These are phyloP conservation scores for Tethya wilhelma DNA, from an alignment of 37 sponge, comb jelly and placozoan species.

Conservation along the genomic window DNA sequence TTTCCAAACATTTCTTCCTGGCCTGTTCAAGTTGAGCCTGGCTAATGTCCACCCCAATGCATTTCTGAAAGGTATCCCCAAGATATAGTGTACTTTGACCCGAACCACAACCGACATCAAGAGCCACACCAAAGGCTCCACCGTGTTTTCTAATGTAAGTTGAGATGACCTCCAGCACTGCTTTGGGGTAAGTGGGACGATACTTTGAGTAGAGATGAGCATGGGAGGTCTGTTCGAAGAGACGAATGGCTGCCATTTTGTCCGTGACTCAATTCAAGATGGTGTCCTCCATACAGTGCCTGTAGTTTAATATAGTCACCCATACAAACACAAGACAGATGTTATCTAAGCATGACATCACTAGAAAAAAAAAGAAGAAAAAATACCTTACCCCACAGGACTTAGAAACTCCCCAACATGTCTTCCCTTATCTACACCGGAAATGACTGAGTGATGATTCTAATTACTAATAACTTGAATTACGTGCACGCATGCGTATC, in stretches of 20 bases:
- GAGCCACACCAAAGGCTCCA: conserved; percentile 21
- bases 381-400: no score
- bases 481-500: no score
- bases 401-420: no score
- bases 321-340: no score
- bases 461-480: no score
- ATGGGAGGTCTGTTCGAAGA: conserved; percentile 51
- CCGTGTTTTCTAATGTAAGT: conserved; percentile 42
- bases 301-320: no score
- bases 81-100: conserved; percentile 74
- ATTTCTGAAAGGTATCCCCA: conserved; percentile 24
- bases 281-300: no score
- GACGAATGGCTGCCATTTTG: conserved; percentile 16
- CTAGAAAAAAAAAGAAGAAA: no score
- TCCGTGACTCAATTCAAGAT: no score
- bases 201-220: conserved; percentile 47
- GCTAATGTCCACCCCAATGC: conserved; percentile 77
- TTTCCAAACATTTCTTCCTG: not conserved
- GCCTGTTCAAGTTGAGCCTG: conserved; percentile 70
- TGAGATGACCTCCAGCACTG: conserved; percentile 43
- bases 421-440: no score
- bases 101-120: conserved; percentile 84
- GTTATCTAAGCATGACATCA: no score
- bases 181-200: conserved; percentile 52
- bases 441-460: no score